Base-by-base conservation (phyloP, 1,140 invertebrate genomes). In the Elymnias hypermnestra region DNA sequence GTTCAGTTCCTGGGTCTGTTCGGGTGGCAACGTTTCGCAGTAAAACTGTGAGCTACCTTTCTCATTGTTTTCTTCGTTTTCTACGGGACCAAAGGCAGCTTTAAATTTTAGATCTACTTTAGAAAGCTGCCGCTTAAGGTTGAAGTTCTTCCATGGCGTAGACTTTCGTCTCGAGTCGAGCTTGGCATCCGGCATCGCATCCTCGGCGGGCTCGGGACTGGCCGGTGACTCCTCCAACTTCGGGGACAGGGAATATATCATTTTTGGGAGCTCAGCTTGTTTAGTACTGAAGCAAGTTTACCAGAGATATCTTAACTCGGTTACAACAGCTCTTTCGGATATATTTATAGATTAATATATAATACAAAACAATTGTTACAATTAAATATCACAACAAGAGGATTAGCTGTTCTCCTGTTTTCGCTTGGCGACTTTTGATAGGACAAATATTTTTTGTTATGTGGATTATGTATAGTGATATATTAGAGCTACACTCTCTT, bases 71-170 rank as follows among this genome's bases (percentile, higher is more conserved):
- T 72, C 73, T 53, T 78, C 72, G 72, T 78, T 89, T 64, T 79
- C 87, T 57, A 71, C 64, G 38, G 66, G 77, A 33, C 87, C 87
- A 76, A 88, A 90, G 47, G 87, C 90, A 57, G 90, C 91, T 67
- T 93, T 93, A 53, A 94, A 87, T 77, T 93, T 94, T 61, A 94
- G 87, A 81, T 95, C 94, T 43, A 94, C 93, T 81, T 90, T 93
- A 47, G 91, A 93, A 53, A 94, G 87, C 77, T 94, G 93, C 70
- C 93, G 90, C 78, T 94, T 94, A 26, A 95, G 87, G 68, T 90
- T 93, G 75, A 94, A 92, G 42, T 88, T 89, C 77, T 91, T 92
- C 91, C 91, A 92, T 23, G 90, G 88, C 6, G 88, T 87, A 35
- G 90, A 91, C 64, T 90, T 90, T 23, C 90, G 83, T 51, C 79